Evolutionary conservation across 1,140 invertebrate genomes (phyloP).

Genomic region (Holcopasites calliopsidis): DNA sequence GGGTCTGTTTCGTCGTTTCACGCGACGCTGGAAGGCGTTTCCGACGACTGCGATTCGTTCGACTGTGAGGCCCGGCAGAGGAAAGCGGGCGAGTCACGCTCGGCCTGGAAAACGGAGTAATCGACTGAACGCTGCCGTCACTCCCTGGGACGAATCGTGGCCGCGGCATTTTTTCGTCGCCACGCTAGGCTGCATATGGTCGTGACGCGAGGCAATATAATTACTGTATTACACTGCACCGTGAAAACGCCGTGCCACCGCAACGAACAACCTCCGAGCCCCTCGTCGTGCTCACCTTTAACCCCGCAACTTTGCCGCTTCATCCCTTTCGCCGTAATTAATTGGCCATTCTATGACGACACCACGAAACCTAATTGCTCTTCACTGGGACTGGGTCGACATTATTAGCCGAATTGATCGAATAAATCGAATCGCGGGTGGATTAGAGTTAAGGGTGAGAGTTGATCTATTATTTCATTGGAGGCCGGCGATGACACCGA

Average conservation of each 20-base stretch:
- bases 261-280: slow-evolving; percentile 38
- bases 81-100: slow-evolving; percentile 56
- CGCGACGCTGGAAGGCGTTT: slow-evolving; percentile 33
- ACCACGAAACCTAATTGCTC: no score
- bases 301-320: not conserved
- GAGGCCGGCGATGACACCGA: slow-evolving; percentile 36
- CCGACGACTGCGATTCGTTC: slow-evolving; percentile 15
- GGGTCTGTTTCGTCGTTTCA: slow-evolving; percentile 26
- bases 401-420: not conserved
- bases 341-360: slow-evolving; percentile 43
- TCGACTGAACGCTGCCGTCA: slow-evolving; percentile 48
- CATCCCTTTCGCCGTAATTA: slow-evolving; percentile 58
- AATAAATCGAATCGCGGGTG: not conserved
- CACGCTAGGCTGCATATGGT: slow-evolving; percentile 39
- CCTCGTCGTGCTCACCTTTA: slow-evolving; percentile 9
- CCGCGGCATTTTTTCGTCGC: slow-evolving; percentile 35
- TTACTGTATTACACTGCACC: slow-evolving; percentile 68
- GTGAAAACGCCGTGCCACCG: slow-evolving; percentile 59
- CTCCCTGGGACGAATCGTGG: slow-evolving; percentile 56
- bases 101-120: slow-evolving; percentile 45
- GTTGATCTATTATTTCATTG: slow-evolving; percentile 16
- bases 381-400: no score
- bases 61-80: slow-evolving; percentile 4
- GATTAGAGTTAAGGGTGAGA: not conserved
- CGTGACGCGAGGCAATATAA: slow-evolving; percentile 68